Evolutionary conservation across 2,888 invertebrate genomes (phyloP), one percentile per base, ranked within the genome.

Genomic region (Troglohyphantes excavatus): DNA sequence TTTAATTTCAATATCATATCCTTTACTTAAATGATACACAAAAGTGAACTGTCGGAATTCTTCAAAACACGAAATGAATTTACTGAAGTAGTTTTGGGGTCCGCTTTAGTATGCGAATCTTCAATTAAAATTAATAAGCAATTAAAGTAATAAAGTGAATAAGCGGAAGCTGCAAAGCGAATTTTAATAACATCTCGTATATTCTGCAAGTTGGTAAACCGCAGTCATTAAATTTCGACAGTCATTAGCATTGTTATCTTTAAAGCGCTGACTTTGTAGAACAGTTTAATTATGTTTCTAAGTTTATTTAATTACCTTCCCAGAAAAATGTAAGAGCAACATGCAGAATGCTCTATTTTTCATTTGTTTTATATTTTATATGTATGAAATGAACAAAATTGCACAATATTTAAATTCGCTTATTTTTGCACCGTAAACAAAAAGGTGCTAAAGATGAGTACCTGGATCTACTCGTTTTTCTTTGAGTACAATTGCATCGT

Each of bases 181-280:
- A 75, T 29, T 75, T 75, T 29, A 75, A 59, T 53, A 59, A 59
- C 59, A 9, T 19, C 59, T 29, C n/a, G 19, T 9, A 61, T 23
- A 13, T 23, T n/a, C 5, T 0, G 26, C n/a, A 46, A 46, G 5
- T 59, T 27, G n/a, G 59, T 19, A 21, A 46, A 21, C 43, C 59
- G 23, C 19, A 53, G 29, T 59, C 73, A 59, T 75, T 75, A 75
- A 59, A 75, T 27, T 75, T 75, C 11, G 59, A 13, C 23, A 75
- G 73, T 59, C 61, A 33, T 75, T 59, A 75, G 75, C 75, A 75
- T 75, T 59, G 75, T 75, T 75, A 29, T 75, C 75, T 59, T 3
- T 59, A 19, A 29, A 75, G 29, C 46, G 53, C 53, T 53, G 53
- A 53, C 53, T 53, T 53, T n/a, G n/a, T n/a, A 53, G 53, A n/a